These are phyloP conservation scores for Meliscaeva auricollis DNA, from an alignment of 2,888 invertebrate genomes.

Conservation along the genomic window DNA sequence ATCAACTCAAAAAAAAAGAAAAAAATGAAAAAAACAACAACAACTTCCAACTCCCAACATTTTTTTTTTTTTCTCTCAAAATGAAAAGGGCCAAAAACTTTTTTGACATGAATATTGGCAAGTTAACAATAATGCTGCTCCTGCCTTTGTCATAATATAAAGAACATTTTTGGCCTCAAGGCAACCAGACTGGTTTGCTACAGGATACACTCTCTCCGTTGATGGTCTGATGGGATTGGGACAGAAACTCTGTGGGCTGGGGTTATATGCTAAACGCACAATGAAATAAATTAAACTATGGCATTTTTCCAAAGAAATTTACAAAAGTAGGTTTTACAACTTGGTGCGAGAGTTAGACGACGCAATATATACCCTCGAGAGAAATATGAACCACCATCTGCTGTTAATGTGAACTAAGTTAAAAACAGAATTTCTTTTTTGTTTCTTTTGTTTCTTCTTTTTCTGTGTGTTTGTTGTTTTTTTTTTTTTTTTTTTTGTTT, in stretches of 20 bases:
- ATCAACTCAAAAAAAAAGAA: conserved; percentile 17
- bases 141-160: conserved; percentile 25
- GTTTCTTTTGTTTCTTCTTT: conserved; percentile 23
- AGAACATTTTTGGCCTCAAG: conserved; percentile 47
- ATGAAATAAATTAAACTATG: conserved; percentile 70
- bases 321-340: conserved; percentile 29
- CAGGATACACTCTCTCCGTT: too few relatives aligned
- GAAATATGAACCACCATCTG: conserved; percentile 57
- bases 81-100: conserved; percentile 50
- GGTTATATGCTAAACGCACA: conserved; percentile 64
- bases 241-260: background rate
- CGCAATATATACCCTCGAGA: conserved; percentile 31
- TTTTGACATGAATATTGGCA: conserved; percentile 66
- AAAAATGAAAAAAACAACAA: conserved; percentile 12
- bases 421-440: conserved; percentile 14
- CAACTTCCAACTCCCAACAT: background rate
- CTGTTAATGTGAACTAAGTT: conserved; percentile 66
- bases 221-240: background rate
- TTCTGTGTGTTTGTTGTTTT: background rate
- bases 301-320: conserved; percentile 55
- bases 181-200: background rate
- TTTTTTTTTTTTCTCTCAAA: background rate
- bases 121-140: conserved; percentile 52
- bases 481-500: background rate
- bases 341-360: conserved; percentile 18